Base-by-base conservation (phyloP, 2,888 invertebrate species). In the Orthosia incerta region DNA sequence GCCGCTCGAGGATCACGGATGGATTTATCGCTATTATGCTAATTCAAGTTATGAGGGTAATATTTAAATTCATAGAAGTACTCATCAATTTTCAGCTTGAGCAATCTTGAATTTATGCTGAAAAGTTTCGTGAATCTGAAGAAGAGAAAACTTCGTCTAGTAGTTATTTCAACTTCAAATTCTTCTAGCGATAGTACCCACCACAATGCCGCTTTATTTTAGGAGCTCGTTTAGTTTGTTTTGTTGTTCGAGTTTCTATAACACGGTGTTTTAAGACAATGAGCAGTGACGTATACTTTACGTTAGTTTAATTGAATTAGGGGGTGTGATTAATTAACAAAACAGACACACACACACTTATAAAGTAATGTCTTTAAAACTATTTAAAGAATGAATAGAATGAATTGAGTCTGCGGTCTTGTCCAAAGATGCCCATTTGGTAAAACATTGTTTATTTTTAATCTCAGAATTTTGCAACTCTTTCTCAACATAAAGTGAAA, bases 121-220 rank as follows among this genome's bases (percentile, higher is more conserved):
- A 83, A 89, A 91, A 93, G 89, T 91, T 93, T 76, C 75, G 75
- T 86, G 86, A 89, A 88, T 88, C 87, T 87, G 88, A 87, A 87
- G 85, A 87, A 89, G 86, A 83, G 83, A 91, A 94, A 94, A 92
- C 90, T 93, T 92, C 85, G 88, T 86, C 85, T 87, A 89, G 88
- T 89, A 91, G 91, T 92, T 93, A 91, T 91, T 91, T 87, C 88
- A 90, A 92, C 90, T 93, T 92, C 82, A 88, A 91, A 90, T 91
- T 91, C 89, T 90, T 91, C 87, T 79, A 79, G 66, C 70, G 63
- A 61, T 79, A 68, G 76, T 78, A 66, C 63, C 62, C 56, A 82
- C 79, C 79, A 75, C 71, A 80, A 76, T 74, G 56, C 67, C 68
- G 62, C 76, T 91, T 91, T 91, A 89, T 90, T 91, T 92, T 86